Percentiles rank a stretch among this genome's conserved stretches.
phyloP scores from a whole-genome alignment of 2,888 invertebrate genomes.

The Drosophila helvetica region DNA sequence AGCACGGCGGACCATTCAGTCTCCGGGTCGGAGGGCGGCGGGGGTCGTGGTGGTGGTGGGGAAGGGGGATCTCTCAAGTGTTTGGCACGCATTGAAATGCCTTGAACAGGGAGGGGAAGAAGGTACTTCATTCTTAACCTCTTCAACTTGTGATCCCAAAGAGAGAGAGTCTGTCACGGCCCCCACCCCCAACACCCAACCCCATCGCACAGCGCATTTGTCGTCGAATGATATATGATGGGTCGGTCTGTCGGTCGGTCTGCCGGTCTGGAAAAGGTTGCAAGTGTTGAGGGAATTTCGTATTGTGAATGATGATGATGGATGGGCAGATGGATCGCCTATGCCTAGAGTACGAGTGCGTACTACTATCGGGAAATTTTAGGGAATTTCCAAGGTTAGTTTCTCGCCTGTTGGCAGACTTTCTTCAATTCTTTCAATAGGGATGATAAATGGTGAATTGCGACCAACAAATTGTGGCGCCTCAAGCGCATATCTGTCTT shows the following conservation, averaged over 20 bases:
- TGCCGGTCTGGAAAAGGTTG: constrained; percentile 17
- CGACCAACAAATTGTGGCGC: neutral
- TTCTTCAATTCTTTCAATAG: no score
- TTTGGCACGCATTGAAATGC: constrained; percentile 47
- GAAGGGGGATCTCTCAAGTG: constrained; percentile 36
- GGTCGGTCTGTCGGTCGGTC: constrained; percentile 29
- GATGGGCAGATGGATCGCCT: neutral
- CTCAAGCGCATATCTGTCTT: neutral
- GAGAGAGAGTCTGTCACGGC: constrained; percentile 20
- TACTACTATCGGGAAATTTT: no score
- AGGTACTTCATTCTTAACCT: constrained; percentile 38
- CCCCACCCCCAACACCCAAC: constrained; percentile 12
- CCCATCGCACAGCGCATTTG: constrained; percentile 27
- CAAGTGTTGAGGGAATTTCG: constrained; percentile 30
- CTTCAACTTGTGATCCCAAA: constrained; percentile 24
- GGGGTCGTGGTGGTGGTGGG: no score
- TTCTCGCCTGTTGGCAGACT: neutral
- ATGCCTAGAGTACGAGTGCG: neutral
- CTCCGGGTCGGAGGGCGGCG: neutral
- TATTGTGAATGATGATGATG: constrained; percentile 11
- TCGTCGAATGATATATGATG: constrained; percentile 43
- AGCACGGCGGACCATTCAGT: constrained; percentile 7
- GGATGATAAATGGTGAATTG: no score
- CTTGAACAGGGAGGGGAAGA: constrained; percentile 10
- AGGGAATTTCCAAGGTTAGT: no score